phyloP scores from a whole-genome alignment of 2,797 vertebrate species.

The Acanthurus tractus region DNA sequence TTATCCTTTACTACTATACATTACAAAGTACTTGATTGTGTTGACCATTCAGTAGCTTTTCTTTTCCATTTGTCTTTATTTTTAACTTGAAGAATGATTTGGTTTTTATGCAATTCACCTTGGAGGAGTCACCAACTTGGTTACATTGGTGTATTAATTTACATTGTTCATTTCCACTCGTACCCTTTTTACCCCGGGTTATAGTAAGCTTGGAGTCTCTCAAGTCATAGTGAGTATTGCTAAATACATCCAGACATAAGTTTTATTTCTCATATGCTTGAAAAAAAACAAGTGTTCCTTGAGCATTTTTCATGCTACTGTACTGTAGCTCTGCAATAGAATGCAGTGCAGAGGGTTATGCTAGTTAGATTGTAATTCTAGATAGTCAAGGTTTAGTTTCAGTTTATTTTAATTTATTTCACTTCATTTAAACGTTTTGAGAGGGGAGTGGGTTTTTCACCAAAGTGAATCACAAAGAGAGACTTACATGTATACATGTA shows the following conservation, averaged over 20 bases:
- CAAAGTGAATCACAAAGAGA: too few relatives aligned
- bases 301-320: conserved; percentile 4
- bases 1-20: conserved; percentile 35
- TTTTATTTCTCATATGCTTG: conserved; percentile 16
- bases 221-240: neutral
- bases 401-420: too few relatives aligned
- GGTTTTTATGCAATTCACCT: conserved; percentile 18
- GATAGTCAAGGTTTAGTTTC: conserved; percentile 21
- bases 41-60: neutral
- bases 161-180: conserved; percentile 2
- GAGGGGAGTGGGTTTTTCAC: too few relatives aligned
- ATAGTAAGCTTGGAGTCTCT: conserved; percentile 18
- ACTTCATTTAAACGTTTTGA: too few relatives aligned
- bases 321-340: conserved; percentile 15
- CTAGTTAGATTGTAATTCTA: conserved; percentile 8
- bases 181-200: conserved; percentile 21
- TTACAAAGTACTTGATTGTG: conserved; percentile 31
- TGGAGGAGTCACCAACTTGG: conserved; percentile 22
- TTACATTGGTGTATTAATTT: conserved; percentile 25
- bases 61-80: conserved; percentile 16
- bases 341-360: neutral
- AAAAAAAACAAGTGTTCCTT: conserved; percentile 17
- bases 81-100: conserved; percentile 17
- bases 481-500: too few relatives aligned
- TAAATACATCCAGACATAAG: conserved; percentile 6